Evolutionary conservation across 2,113 vertebrate genomes (phyloP).

Genomic region (Elachura formosa): DNA sequence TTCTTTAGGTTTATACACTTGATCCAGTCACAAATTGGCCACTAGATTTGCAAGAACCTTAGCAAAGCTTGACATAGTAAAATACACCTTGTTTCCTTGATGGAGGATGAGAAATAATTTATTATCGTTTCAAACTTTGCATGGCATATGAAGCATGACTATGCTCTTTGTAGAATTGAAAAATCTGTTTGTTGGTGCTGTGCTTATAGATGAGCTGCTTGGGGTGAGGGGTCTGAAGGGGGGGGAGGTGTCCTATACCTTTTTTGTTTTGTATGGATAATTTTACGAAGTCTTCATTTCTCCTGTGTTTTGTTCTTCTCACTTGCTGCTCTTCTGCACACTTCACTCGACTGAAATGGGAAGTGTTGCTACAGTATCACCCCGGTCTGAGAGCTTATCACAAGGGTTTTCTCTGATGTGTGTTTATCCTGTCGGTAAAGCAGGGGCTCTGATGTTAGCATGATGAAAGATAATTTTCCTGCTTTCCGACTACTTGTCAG

Average conservation of each 20-base stretch:
- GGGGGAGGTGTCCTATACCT: not conserved
- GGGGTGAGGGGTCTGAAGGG: not conserved
- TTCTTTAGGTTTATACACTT: not conserved
- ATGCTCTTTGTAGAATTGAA: not conserved
- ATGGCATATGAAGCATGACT: not conserved
- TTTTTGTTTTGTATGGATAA: not conserved
- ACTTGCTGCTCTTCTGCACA: not conserved
- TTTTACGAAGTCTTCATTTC: not conserved
- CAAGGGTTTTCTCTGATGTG: not conserved
- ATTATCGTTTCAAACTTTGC: not conserved
- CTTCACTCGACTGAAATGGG: not conserved
- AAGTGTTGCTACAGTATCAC: not conserved
- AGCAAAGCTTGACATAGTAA: not conserved
- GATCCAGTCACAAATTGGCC: not conserved
- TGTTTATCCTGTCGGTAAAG: rapidly evolving
- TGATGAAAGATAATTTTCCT: not conserved
- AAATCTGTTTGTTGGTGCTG: not conserved
- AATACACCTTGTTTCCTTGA: not conserved
- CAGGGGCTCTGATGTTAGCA: not conserved
- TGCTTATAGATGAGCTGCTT: not conserved
- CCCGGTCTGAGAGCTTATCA: not conserved
- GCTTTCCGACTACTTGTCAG: not conserved
- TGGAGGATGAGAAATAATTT: not conserved
- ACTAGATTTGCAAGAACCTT: not conserved
- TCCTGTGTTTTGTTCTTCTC: not conserved